Base-by-base conservation (phyloP, 2,797 vertebrate species). In the Pseudomugil gertrudae region DNA sequence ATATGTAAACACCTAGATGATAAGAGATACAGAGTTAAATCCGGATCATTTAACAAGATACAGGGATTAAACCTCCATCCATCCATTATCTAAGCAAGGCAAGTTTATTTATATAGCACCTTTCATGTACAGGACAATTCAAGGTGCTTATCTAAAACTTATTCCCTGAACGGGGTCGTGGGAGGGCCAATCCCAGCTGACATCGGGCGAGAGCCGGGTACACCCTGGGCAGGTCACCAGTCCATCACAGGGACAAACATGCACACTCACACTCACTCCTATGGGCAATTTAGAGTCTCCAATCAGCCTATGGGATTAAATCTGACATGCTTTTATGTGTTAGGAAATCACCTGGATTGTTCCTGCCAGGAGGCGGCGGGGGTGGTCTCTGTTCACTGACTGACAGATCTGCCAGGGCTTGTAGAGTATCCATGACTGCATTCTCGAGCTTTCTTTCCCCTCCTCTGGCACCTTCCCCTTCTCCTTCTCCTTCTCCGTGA, bases 1-100 rank as follows among this genome's bases (percentile, higher is more conserved):
- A 94, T 87, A 95, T 92, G 92, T 95, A 95, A 93, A 97, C 96
- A 95, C 97, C 98, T 99, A 92, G 87, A 80, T 89, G 76, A 83
- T 76, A 94, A 94, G 88, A 94, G 84, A 94, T 86, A 93, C 87
- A 90, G 35, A 80, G 91, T 93, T 76, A 95, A 76, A 85, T 45
- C 54, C 52, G 15, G 2, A 88, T 24, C 2, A 32, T 51, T 53
- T 10, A 66, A 35, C 4, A 52, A 33, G 59, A 19, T 21, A 21
- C 43, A n/a, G 58, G 10, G 27, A 59, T 52, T 17, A 60, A 61
- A 73, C n/a, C n/a, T n/a, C n/a, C n/a, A n/a, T n/a, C n/a, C n/a
- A n/a, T n/a, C n/a, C n/a, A n/a, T n/a, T n/a, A n/a, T n/a, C n/a
- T n/a, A n/a, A n/a, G n/a, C n/a, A n/a, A n/a, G n/a, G n/a, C n/a